Base-by-base conservation (phyloP, 2,888 invertebrate genomes). In the Acleris laterana region DNA sequence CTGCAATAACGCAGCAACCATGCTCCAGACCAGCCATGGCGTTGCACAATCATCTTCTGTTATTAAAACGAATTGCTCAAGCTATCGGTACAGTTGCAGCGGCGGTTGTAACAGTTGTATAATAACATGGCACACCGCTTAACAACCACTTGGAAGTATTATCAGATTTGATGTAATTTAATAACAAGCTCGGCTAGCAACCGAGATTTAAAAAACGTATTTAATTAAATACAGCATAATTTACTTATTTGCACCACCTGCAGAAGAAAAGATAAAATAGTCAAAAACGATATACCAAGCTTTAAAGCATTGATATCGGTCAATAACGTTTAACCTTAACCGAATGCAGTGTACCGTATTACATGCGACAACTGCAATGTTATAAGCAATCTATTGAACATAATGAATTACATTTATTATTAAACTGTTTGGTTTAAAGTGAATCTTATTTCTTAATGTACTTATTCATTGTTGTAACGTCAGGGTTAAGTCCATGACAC, bases 1-100 rank as follows among this genome's bases (percentile, higher is more conserved):
- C 86, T 88, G 86, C 83, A 74, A 78, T 82, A 77, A 71, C 69
- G 76, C 70, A 74, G 70, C 73, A 68, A 68, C 76, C 81, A 80
- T 71, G 50, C 50, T 61, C 50, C 55, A 50, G 60, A 65, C 59
- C 53, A 59, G 55, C 65, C 59, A 64, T 60, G 50, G 50, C 28
- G 51, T 66, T 66, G 62, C 66, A 48, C 57, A 66, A 66, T 57
- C 69, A 69, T 69, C 63, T 72, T 72, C 69, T 69, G 72, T 76
- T 80, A 79, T 78, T 80, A 79, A 72, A 77, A 75, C 74, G 77
- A 78, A 80, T 76, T 74, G 72, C 71, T 46, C 68, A 52, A 60
- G 59, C 72, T 70, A 69, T 69, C 68, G 68, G 68, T 68, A 59
- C 63, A 56, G 52, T 65, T 68, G 58, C 71, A 65, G 67, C 59